Evolutionary conservation across 2,888 invertebrate species (phyloP).

Genomic region (Rhingia campestris): DNA sequence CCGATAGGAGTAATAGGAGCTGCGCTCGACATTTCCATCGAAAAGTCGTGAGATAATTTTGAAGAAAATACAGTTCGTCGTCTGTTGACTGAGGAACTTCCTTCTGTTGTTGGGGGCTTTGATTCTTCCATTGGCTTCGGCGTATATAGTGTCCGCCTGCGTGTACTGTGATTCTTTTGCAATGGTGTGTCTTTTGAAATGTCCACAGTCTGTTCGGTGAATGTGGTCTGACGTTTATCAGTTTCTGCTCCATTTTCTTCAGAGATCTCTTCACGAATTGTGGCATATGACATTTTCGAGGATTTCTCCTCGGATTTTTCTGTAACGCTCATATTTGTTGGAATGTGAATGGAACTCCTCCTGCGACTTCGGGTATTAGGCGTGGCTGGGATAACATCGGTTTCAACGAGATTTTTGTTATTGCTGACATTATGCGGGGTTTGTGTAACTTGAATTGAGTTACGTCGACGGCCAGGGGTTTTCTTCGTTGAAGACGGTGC

Average conservation of each 20-base stretch:
- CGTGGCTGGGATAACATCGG: conserved; percentile 23
- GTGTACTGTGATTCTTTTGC: conserved; percentile 39
- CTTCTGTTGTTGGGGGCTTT: conserved; percentile 3
- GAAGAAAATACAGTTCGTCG: conserved; percentile 73
- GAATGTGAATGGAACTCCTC: conserved; percentile 75
- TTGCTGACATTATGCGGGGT: conserved; percentile 27
- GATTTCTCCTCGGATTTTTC: conserved; percentile 35
- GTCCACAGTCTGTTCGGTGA: conserved; percentile 73
- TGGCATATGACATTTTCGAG: conserved; percentile 26
- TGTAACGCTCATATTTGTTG: conserved; percentile 49
- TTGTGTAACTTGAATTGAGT: conserved; percentile 57
- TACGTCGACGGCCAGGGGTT: conserved; percentile 45
- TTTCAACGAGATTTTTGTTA: not conserved
- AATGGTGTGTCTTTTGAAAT: conserved; percentile 50
- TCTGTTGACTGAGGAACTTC: conserved; percentile 31
- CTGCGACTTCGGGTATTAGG: conserved; percentile 72
- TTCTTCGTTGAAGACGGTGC: conserved; percentile 17
- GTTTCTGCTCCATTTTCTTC: conserved; percentile 25
- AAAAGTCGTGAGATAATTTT: conserved; percentile 43
- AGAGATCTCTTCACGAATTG: conserved; percentile 48
- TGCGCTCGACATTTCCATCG: conserved; percentile 17
- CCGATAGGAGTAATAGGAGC: conserved; percentile 45
- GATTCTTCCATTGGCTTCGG: conserved; percentile 70
- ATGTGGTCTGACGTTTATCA: conserved; percentile 75
- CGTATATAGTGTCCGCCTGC: conserved; percentile 72